Evolutionary conservation across 1,140 invertebrate genomes (phyloP), one percentile per base, ranked within the genome.

Genomic region (Aphelinus certus): DNA sequence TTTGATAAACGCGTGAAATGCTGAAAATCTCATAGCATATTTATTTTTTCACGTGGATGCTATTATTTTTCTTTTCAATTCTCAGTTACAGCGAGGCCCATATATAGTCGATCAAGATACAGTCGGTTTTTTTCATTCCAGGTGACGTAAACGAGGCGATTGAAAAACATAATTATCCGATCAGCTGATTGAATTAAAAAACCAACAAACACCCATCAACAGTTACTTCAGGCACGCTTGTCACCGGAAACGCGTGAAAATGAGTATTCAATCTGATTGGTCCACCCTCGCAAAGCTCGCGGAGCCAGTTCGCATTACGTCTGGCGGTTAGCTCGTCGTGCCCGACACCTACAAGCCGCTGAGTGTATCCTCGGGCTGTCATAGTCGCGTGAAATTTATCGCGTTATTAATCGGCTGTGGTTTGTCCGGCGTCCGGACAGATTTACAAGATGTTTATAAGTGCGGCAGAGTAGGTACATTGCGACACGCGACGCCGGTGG

Each of bases 371-470:
- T 57, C 42, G 42, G 46, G 49, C 72, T 73, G 72, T 68, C 72
- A 62, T n/a, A 67, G 64, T 77, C 78, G 79, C 73, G 77, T 78
- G 75, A 77, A 83, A 82, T 83, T 83, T 81, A 82, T 83, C 77
- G 78, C 75, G 78, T 83, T 81, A 83, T 81, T 84, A 83, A 84
- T 83, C 77, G 78, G 62, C 73, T 53, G 2, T 7, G 55, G 43
- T 56, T 70, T 58, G 53, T 53, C 66, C 47, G 57, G 60, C 71
- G 58, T 55, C 47, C 58, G 7, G 56, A 3, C 10, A 77, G 61
- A 73, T 73, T 77, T 77, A 74, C 76, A 58, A 58, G 71, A 73
- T 58, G 73, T 53, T 42, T 49, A 43, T 48, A 69, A 71, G 73
- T 10, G 53, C 26, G 26, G 26, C 26, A 26, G 26, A 26, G 26